Base-by-base conservation (phyloP, 2,888 invertebrate species). In the Troilus luridus region DNA sequence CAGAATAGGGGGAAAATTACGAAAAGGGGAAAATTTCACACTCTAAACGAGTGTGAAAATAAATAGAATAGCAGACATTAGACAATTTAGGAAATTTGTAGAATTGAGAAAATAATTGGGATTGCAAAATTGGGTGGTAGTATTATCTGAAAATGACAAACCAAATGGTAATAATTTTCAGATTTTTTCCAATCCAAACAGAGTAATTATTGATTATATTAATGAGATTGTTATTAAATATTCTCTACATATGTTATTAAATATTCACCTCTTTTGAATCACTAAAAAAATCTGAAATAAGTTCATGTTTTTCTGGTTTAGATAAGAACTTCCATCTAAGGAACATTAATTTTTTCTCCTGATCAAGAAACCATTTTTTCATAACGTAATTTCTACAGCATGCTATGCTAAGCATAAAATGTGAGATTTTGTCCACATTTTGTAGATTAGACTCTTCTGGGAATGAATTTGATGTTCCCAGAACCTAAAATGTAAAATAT, bases 301-400 rank as follows among this genome's bases (percentile, higher is more conserved):
- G 59, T 27, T 88, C 88, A 60, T 77, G 27, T 88, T 90, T 91
- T 88, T 91, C 91, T 12, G 89, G 88, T 21, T 62, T 14, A 19
- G 62, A 64, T 19, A 91, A 62, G 24, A 91, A 91, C 58, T 88
- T 72, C 92, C 92, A 92, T 77, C 91, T 64, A 14, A 91, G n/a
- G 21, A 91, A 89, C n/a, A 92, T 88, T 17, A 92, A 90, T 88
- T 92, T 92, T 11, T 64, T 89, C 59, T 92, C 92, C 91, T 92
- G 92, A 41, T 91, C 67, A 14, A 91, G 81, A 59, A 92, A 91
- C 92, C 92, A 92, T 88, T 91, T 89, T 27, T 60, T 90, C 81
- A 91, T 60, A 6, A 88, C 91, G 62, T 14, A 90, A 24, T 62
- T 91, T 41, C 91, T 77, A 85, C 91, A 88, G 58, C 91, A 92